A percentile compares a stretch with the other conserved stretches of the same genome.
These are phyloP conservation scores for Mesochorus sp. DNA, from an alignment of 2,888 invertebrate species.

Conservation along the genomic window DNA sequence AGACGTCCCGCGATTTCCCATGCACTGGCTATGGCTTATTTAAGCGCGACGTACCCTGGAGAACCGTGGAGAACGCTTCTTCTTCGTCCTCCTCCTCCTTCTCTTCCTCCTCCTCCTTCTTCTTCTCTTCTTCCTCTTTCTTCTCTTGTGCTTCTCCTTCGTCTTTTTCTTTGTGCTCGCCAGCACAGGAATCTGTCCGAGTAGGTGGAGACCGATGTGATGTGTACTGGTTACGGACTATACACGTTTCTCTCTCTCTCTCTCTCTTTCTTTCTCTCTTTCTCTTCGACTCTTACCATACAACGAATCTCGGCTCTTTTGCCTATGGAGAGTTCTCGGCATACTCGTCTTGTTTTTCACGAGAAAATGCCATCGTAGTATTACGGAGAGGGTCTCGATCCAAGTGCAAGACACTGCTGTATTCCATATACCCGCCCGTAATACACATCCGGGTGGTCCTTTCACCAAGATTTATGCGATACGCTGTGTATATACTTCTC, in stretches of 20 bases:
- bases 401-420: slow-evolving; percentile 48
- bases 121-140: slow-evolving; percentile 31
- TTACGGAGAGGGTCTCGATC: slow-evolving; percentile 61
- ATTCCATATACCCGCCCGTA: slow-evolving; percentile 2
- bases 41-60: slow-evolving; percentile 57
- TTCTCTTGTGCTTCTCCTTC: slow-evolving; percentile 9
- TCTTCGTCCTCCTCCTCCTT: slow-evolving; percentile 36
- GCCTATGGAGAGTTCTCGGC: slow-evolving; percentile 40
- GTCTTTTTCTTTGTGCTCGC: slow-evolving; percentile 22
- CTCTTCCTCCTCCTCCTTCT: background rate
- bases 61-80: slow-evolving; percentile 60
- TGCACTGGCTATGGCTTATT: slow-evolving; percentile 61
- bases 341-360: slow-evolving; percentile 52
- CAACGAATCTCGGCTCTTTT: slow-evolving; percentile 44
- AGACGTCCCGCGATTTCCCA: slow-evolving; percentile 61
- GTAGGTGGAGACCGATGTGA: slow-evolving; percentile 61
- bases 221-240: slow-evolving; percentile 48
- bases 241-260: background rate
- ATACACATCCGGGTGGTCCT: slow-evolving; percentile 73
- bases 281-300: background rate
- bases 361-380: slow-evolving; percentile 65
- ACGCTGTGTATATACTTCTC: slow-evolving; percentile 57
- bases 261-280: slow-evolving; percentile 25
- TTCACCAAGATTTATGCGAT: slow-evolving; percentile 69
- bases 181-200: slow-evolving; percentile 54